Evolutionary conservation across 2,888 invertebrate genomes (phyloP), one percentile per base, ranked within the genome.

Genomic region (Drosophila imparisetae): DNA sequence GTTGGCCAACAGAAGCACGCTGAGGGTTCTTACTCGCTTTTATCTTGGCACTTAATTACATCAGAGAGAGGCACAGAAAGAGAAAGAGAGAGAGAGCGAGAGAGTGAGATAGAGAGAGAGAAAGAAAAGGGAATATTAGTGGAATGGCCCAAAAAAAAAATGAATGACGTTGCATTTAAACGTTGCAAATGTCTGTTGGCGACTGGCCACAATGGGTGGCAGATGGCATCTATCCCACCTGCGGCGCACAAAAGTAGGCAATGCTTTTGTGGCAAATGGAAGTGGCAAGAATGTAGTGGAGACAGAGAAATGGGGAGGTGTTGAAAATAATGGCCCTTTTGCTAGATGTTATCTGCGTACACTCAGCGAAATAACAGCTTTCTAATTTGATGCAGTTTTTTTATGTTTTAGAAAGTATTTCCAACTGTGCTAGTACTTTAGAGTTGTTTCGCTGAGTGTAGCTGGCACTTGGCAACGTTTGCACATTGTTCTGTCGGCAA

Each of bases 1-100:
- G 75, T 61, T 53, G 48, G 58, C 58, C 57, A 53, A 58, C 66
- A 66, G 70, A 66, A 66, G 52, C 66, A 72, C 59, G 54, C 64
- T 45, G 68, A 69, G 69, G 67, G 63, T 69, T 83, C 67, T 66
- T 48, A 50, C 65, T 72, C 45, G 45, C 62, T 42, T 61, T 62
- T 75, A 72, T 79, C 80, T 68, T 61, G 62, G 74, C 70, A 62
- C 70, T 87, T 83, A 86, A 85, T 85, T 88, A 78, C 80, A 85
- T 78, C 80, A 81, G 69, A 36, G 15, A 24, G 15, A 24, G 15
- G 24, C 21, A 11, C 4, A 27, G 34, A 21, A 10, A 42, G 24
- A 21, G 18, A 45, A 13, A 45, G 21, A 27, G 34, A 1, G 15
- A 38, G 24, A 13, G 13, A 36, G 8, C 0, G 30, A 6, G 38